Evolutionary conservation across 2,888 invertebrate species (phyloP).

Genomic region (Ennomos erosarius): DNA sequence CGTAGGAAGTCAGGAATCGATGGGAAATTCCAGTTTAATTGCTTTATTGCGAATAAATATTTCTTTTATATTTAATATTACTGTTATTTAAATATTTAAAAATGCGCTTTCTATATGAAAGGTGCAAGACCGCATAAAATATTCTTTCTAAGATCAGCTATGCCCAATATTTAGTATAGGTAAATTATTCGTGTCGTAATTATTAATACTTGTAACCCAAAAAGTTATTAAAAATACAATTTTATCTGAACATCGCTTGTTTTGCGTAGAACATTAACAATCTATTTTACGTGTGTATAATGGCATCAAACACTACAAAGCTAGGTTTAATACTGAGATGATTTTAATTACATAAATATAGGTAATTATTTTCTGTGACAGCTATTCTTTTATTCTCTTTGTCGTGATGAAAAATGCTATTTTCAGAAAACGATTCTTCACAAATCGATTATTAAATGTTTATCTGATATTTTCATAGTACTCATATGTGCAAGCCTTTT

Average conservation of each 20-base stretch:
- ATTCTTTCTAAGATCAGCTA: no score
- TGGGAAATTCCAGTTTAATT: no score
- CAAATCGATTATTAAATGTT: no score
- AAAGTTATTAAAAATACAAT: constrained; percentile 46
- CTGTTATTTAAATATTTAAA: no score
- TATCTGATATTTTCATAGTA: no score
- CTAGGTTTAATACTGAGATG: constrained; percentile 50
- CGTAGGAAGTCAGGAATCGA: no score
- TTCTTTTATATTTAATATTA: no score
- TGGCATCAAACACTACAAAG: constrained; percentile 75
- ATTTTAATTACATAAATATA: constrained; percentile 30
- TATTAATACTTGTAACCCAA: constrained; percentile 53
- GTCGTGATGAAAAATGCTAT: constrained; percentile 30
- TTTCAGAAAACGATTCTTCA: neutral
- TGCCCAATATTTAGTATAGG: neutral
- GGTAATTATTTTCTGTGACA: constrained; percentile 36
- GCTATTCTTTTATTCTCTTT: neutral
- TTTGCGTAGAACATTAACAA: constrained; percentile 34
- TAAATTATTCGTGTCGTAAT: constrained; percentile 20
- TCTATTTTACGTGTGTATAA: constrained; percentile 60
- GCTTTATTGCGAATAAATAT: no score
- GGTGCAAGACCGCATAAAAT: no score
- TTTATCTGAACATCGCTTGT: constrained; percentile 53
- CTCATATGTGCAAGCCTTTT: no score
- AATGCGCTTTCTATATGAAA: no score